Base-by-base conservation (phyloP, 2,113 vertebrate species). In the Zosterops lateralis region DNA sequence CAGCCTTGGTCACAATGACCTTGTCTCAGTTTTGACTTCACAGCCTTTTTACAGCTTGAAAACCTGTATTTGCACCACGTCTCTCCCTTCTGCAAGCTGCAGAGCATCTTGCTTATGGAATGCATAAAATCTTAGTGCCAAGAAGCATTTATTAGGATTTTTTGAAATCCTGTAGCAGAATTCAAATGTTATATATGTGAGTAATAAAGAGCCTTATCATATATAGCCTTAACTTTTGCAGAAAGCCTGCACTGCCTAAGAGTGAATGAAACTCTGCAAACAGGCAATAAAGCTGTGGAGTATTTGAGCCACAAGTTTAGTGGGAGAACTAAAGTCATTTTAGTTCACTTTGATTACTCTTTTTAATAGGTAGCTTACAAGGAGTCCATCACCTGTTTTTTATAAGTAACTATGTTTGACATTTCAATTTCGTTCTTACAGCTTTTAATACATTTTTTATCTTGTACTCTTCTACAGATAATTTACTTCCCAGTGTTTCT, bases 391-490 rank as follows among this genome's bases (percentile, higher is more conserved):
- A 96, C 96, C 95, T 97, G 91, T 87, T 96, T 90, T 91, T 91
- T 95, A 89, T 92, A 97, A 96, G 97, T 97, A 98, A 97, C 96
- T 93, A 79, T 95, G 95, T 97, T 97, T 98, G 97, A 98, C 97
- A 98, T 97, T 98, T 98, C 97, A 98, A 97, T 98, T 98, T 97
- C 93, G 66, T 97, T 96, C 96, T 96, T 97, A 96, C 95, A 97
- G 96, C 93, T 97, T 97, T 97, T 97, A 97, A 97, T 97, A 97
- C 96, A 96, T 98, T 98, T 97, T 97, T 97, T 97, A 96, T 97
- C 97, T 96, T 97, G 92, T 97, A 95, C 83, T 98, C 88, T 93
- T 96, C 97, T 93, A 92, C 95, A 97, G 91, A 96, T 97, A 97
- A 97, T 97, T 97, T 97, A 97, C 96, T 97, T 97, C 87, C 77